Conservation (phyloP, 2,113 vertebrate species). For the Saguinus midas region DNA sequence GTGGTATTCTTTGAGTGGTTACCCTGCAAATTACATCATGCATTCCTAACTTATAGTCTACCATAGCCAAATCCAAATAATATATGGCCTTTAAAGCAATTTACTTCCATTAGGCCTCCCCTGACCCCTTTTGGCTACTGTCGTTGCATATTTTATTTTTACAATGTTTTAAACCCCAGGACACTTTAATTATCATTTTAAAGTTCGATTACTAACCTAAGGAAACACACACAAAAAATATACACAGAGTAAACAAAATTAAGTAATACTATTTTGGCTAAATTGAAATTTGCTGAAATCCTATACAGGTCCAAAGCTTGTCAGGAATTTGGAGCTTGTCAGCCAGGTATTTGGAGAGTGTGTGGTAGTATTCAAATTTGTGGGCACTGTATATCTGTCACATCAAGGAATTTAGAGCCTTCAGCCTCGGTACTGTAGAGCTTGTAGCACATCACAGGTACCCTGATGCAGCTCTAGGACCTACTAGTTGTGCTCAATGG, state of each 20-base stretch:
- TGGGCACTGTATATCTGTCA: not conserved
- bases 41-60: not conserved
- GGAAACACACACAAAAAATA: not conserved
- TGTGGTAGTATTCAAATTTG: not conserved
- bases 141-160: not conserved
- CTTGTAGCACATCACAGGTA: not conserved
- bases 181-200: not conserved
- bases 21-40: slow-evolving; percentile 1
- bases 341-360: not conserved
- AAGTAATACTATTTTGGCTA: slow-evolving; percentile 6
- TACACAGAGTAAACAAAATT: not conserved
- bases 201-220: slow-evolving; percentile 20
- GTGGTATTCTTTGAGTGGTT: slow-evolving; percentile 6
- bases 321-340: not conserved
- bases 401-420: not conserved
- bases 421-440: not conserved
- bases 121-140: not conserved
- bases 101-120: not conserved
- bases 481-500: not conserved
- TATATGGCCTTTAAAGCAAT: not conserved
- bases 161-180: not conserved
- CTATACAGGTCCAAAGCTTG: not conserved
- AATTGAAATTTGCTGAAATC: not conserved
- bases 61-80: not conserved
- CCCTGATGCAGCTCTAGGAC: not conserved